These are phyloP conservation scores for Metopolophium dirhodum DNA, from an alignment of 1,140 invertebrate species.

Conservation along the genomic window DNA sequence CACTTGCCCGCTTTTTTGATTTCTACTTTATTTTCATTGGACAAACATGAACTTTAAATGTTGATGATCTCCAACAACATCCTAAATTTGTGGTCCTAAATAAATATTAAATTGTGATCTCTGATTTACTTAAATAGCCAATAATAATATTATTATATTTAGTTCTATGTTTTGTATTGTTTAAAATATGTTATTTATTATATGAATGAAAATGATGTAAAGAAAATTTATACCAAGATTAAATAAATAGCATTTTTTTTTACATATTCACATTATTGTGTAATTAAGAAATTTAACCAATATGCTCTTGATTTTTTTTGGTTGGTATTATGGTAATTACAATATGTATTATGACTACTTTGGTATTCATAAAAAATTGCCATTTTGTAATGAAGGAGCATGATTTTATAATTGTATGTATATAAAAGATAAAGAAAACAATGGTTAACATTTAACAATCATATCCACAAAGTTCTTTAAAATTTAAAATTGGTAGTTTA, in stretches of 20 bases:
- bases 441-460: not conserved
- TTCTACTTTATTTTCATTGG: too few species aligned
- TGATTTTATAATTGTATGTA: not conserved
- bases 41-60: not conserved
- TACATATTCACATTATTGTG: too few species aligned
- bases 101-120: not conserved
- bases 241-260: too few species aligned
- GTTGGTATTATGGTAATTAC: too few species aligned
- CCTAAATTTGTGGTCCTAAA: too few species aligned
- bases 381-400: not conserved
- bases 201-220: too few species aligned
- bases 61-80: not conserved
- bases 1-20: too few species aligned
- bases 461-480: not conserved
- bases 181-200: not conserved
- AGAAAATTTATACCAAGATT: too few species aligned
- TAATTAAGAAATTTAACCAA: too few species aligned
- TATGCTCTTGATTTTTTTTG: too few species aligned
- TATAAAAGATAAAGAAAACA: not conserved
- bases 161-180: too few species aligned
- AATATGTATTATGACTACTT: too few species aligned
- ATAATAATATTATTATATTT: not conserved
- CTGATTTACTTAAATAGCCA: not conserved
- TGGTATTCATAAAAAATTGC: not conserved
- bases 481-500: not conserved